Evolutionary conservation across 1,140 invertebrate genomes (phyloP), one percentile per base, ranked within the genome.

Genomic region (Calephelis virginiensis): DNA sequence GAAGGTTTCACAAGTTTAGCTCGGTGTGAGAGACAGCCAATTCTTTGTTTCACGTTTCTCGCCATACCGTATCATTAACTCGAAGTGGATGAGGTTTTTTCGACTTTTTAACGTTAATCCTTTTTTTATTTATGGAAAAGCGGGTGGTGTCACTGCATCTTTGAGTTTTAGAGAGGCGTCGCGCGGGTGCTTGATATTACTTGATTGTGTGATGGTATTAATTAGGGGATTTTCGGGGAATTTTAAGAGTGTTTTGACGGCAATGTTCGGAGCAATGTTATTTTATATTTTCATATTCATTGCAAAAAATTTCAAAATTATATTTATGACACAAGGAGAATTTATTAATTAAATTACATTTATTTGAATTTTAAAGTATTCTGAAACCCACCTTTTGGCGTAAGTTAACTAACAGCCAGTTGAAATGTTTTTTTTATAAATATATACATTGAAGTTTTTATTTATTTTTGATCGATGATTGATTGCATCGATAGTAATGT

Each of bases 31-130:
- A 62, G 49, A 37, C 46, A n/a, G 12, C 75, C 80, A 50, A 78
- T 79, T 75, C 85, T 89, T 91, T 91, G 86, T 91, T 90, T 90
- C 75, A 76, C 84, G 77, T 83, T 80, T 84, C 81, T 82, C 85
- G 72, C 73, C 83, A 80, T 90, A 84, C 79, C 89, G 86, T 91
- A 89, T 91, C 89, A 91, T 91, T 91, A 91, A 91, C 89, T 89
- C 83, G 85, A 77, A 91, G 89, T 91, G 89, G 83, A 84, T 83
- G 82, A 61, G 66, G 73, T 81, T 89, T 89, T 88, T 89, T 83
- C 40, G 77, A 82, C 81, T 85, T 90, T 90, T 90, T 90, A 85
- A 76, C 78, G 74, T 85, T 89, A 88, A 90, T 89, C 77, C 76
- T 82, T 88, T 86, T 90, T 86, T 87, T 89, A 82, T 84, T 84